These are phyloP conservation scores for Drosophila mayaguana DNA, from an alignment of 2,888 invertebrate genomes.

Conservation along the genomic window DNA sequence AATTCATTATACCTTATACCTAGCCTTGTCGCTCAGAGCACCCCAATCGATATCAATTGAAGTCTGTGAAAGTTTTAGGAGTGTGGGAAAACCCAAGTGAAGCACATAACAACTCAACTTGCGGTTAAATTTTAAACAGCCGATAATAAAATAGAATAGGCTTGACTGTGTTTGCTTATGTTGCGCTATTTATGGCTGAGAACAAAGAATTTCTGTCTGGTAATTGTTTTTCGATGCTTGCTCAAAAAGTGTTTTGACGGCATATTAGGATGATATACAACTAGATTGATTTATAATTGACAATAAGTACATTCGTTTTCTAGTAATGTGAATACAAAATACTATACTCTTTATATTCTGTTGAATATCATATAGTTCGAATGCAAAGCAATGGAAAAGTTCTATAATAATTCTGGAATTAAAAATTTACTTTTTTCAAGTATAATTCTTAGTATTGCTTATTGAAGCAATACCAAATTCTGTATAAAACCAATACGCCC, in stretches of 20 bases:
- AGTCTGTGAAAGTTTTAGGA: conserved; percentile 4
- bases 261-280: too few relatives aligned
- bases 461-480: too few relatives aligned
- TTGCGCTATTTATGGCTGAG: not conserved
- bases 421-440: too few relatives aligned
- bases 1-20: not conserved
- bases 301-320: too few relatives aligned
- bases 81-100: not conserved
- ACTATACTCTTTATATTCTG: too few relatives aligned
- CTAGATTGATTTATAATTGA: too few relatives aligned
- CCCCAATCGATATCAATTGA: conserved; percentile 43
- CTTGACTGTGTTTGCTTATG: not conserved
- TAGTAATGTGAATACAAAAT: too few relatives aligned
- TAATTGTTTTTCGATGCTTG: not conserved
- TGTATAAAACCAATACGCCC: not conserved
- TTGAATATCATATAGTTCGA: too few relatives aligned
- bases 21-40: not conserved
- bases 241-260: not conserved
- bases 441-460: too few relatives aligned
- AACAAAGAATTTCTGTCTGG: not conserved
- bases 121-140: not conserved
- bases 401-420: too few relatives aligned
- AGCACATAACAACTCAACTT: not conserved
- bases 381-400: too few relatives aligned
- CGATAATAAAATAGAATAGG: not conserved